A percentile compares a stretch with the other conserved stretches of the same genome.
Evolutionary conservation across 2,113 vertebrate genomes (phyloP).

Genomic region (Cryptomyrus ogoouensis): DNA sequence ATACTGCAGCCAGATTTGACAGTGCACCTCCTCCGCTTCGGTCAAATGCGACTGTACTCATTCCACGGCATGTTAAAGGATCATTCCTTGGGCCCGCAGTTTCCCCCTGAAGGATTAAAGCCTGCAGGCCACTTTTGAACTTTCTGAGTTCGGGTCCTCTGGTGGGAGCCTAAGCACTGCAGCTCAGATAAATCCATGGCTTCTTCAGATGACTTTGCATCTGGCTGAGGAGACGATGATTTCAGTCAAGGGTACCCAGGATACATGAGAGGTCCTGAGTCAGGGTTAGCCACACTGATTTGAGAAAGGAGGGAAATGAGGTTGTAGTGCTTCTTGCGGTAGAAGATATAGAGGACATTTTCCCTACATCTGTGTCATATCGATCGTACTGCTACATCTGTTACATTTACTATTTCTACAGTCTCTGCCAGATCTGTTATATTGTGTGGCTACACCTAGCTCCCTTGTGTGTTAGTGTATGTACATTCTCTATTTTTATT

Average conservation of each 20-base stretch:
- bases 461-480: neutral
- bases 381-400: neutral
- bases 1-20: neutral
- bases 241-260: neutral
- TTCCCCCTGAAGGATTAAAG: conserved; percentile 44
- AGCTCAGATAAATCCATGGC: neutral
- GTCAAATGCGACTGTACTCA: conserved; percentile 27
- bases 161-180: conserved; percentile 11
- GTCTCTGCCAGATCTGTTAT: neutral
- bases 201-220: conserved; percentile 18
- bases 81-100: conserved; percentile 38
- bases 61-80: conserved; percentile 40
- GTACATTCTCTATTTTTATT: neutral
- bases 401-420: neutral
- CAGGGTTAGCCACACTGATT: neutral
- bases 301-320: too few species aligned
- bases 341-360: neutral
- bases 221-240: neutral
- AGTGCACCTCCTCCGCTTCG: neutral
- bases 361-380: neutral
- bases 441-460: neutral
- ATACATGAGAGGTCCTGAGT: neutral
- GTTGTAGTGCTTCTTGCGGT: neutral
- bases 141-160: conserved; percentile 20
- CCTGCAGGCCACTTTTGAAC: conserved; percentile 46